Base-by-base conservation (phyloP, 37 sponge, comb jelly and placozoan species). In the Petrosia ficiformis region DNA sequence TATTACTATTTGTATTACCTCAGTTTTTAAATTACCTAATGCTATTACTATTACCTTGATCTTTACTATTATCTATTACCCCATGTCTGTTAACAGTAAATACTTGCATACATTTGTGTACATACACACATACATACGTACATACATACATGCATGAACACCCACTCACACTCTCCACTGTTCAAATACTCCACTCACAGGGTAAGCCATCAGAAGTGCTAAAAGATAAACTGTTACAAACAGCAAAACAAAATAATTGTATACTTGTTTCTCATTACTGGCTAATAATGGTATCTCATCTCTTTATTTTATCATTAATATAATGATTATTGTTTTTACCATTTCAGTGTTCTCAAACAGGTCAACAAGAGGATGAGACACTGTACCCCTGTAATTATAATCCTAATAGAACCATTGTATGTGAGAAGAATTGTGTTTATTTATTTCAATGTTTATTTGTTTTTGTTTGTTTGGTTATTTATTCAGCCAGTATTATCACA, bases 251-350 rank as follows among this genome's bases (percentile, higher is more conserved):
- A 10, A 74, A 65, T 32, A 77, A 73, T 16, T 70, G 75, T 37
- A 39, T 60, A 44, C 68, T 85, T 48, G 93, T 93, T 24, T 89
- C 91, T 36, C 90, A 92, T 38, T 83, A 88, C 71, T 93, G 93
- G 93, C 56, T 90, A 36, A 39, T 31, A 39, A 78, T 78, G n/a
- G 89, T 88, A 11, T 82, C 76, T 29, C 10, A 29, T 29, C 25
- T 39, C 3, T 25, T 24, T 31, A 3, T 19, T 25, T 44, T 25
- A 28, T 31, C 25, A 34, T 44, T 24, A n/a, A 43, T 1, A 29
- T 4, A 29, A 8, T 26, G 26, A 4, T 59, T n/a, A 31, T 31
- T 33, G 24, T n/a, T 2, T 64, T 5, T 3, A 5, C 48, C 11
- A 40, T 42, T 42, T 2, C 58, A 89, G 84, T 82, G 88, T 52